These are phyloP conservation scores for Cremastinae sp. DNA, from an alignment of 2,888 invertebrate species.

Conservation along the genomic window DNA sequence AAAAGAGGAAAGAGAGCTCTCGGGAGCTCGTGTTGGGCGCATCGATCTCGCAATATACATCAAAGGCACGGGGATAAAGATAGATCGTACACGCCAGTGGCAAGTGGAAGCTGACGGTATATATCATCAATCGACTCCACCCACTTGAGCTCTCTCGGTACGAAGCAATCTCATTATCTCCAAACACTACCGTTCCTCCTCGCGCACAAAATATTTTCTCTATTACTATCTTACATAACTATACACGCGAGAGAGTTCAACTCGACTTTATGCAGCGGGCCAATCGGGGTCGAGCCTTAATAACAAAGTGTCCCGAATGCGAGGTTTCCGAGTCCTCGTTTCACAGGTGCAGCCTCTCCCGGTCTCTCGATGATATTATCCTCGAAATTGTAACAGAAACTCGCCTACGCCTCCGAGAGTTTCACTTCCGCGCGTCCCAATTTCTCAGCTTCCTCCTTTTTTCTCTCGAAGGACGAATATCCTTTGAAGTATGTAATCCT, in stretches of 20 bases:
- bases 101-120: slow-evolving; percentile 61
- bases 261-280: too few relatives aligned
- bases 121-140: slow-evolving; percentile 64
- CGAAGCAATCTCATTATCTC: slow-evolving; percentile 62
- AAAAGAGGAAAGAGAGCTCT: not conserved
- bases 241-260: too few relatives aligned
- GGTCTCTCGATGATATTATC: not conserved
- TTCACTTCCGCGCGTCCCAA: slow-evolving; percentile 47
- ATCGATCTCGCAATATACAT: slow-evolving; percentile 40
- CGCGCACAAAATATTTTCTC: slow-evolving; percentile 32
- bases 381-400: not conserved
- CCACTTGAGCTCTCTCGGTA: slow-evolving; percentile 59
- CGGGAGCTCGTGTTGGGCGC: slow-evolving; percentile 33
- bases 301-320: too few relatives aligned
- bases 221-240: slow-evolving; percentile 24
- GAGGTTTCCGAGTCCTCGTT: too few relatives aligned
- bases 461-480: not conserved
- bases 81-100: slow-evolving; percentile 52
- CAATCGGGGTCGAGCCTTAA: too few relatives aligned
- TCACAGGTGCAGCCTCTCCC: not conserved
- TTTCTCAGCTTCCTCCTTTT: slow-evolving; percentile 29
- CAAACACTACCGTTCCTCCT: slow-evolving; percentile 63
- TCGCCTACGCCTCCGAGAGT: slow-evolving; percentile 43
- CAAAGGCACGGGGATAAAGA: slow-evolving; percentile 24
- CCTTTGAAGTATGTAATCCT: too few relatives aligned